Evolutionary conservation across 2,797 vertebrate genomes (phyloP).

Genomic region (Psittacula derbiana): DNA sequence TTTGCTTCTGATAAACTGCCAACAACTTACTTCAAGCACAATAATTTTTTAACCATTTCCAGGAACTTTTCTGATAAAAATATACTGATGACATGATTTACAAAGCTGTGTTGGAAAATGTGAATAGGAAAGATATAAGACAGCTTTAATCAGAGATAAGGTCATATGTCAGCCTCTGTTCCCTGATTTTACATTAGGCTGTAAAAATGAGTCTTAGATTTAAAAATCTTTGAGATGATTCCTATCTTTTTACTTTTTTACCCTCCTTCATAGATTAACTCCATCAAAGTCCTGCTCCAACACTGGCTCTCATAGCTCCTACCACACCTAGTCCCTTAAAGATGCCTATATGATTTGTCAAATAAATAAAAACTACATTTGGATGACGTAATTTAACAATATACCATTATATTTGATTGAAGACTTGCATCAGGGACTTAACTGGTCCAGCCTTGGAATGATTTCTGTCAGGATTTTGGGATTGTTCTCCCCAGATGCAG

Average conservation of each 20-base stretch:
- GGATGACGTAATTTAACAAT: background rate
- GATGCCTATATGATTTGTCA: background rate
- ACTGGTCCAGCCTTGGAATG: background rate
- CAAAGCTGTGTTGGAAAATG: background rate
- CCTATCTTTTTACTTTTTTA: background rate
- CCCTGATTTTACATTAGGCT: background rate
- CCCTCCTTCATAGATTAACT: background rate
- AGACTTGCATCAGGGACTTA: background rate
- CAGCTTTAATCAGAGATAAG: background rate
- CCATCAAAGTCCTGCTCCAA: background rate
- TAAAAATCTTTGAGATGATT: background rate
- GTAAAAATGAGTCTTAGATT: background rate
- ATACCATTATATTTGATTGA: background rate
- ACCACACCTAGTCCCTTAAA: background rate
- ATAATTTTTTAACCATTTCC: background rate
- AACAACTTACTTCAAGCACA: background rate
- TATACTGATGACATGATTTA: background rate
- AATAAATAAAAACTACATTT: background rate
- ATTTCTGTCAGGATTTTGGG: background rate
- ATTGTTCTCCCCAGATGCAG: fast-evolving
- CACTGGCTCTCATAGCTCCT: background rate
- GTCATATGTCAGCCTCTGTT: fast-evolving
- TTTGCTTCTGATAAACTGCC: background rate
- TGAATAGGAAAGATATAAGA: background rate
- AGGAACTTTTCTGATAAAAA: background rate